A percentile compares a stretch with the other conserved stretches of the same genome.
Conservation (phyloP, 2,797 vertebrate genomes). For the Pachyuromys duprasi region DNA sequence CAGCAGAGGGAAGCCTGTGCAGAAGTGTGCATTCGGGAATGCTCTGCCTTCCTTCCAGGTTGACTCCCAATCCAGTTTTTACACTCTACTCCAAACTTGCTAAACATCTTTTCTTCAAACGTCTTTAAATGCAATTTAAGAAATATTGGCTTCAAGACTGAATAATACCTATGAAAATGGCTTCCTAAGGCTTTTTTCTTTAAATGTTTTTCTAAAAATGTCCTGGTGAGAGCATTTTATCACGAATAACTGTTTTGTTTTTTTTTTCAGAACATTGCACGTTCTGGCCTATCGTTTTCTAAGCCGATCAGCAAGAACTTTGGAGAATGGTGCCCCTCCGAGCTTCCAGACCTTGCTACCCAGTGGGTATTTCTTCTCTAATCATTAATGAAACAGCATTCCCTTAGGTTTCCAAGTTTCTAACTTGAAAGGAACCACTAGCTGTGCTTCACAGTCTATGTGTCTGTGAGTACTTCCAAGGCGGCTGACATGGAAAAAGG, state of each 20-base stretch:
- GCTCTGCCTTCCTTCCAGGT: background rate
- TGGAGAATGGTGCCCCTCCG: background rate
- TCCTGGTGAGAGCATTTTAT: background rate
- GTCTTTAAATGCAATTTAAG: slow-evolving; percentile 29
- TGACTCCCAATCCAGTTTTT: background rate
- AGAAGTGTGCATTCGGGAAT: background rate
- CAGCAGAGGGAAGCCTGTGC: background rate
- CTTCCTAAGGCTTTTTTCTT: slow-evolving; percentile 46
- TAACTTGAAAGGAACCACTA: slow-evolving; percentile 59
- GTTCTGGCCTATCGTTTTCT: slow-evolving; percentile 9
- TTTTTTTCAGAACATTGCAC: slow-evolving; percentile 31
- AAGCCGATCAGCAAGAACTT: slow-evolving; percentile 9
- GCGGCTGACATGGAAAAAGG: slow-evolving; percentile 40
- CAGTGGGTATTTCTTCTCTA: slow-evolving; percentile 27
- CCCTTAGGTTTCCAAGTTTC: background rate
- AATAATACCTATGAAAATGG: background rate
- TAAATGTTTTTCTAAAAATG: background rate
- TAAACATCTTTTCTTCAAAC: slow-evolving; percentile 1
- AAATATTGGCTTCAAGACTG: slow-evolving; percentile 41
- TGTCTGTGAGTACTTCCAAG: slow-evolving; percentile 38
- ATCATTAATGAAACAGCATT: background rate
- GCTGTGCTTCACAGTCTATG: background rate
- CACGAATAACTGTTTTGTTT: slow-evolving; percentile 40
- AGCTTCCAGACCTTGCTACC: background rate
- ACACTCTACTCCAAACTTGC: slow-evolving; percentile 8